These are phyloP conservation scores for Caligus rogercresseyi DNA, from an alignment of 1,140 invertebrate species.

Conservation along the genomic window DNA sequence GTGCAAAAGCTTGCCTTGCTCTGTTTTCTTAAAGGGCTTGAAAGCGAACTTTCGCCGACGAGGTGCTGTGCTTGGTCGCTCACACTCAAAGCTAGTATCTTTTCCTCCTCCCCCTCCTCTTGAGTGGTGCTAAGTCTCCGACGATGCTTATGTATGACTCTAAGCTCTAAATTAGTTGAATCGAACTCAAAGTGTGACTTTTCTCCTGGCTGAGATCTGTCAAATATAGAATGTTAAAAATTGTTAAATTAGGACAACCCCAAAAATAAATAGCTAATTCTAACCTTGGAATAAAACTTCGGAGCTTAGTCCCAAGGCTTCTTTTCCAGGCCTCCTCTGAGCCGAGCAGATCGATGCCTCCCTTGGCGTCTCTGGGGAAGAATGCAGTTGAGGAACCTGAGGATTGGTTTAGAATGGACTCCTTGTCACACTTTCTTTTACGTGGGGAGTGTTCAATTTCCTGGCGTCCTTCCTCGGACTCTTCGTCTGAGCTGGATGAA, in stretches of 20 bases:
- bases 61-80: not conserved
- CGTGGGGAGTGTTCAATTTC: not conserved
- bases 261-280: not conserved
- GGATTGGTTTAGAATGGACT: not conserved
- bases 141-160: not conserved
- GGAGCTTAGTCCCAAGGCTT: not conserved
- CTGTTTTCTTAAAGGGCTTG: constrained; percentile 2
- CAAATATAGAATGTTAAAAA: too few relatives aligned
- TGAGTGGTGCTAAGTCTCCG: not conserved
- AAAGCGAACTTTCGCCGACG: constrained; percentile 6
- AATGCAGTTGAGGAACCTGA: too few relatives aligned
- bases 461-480: not conserved
- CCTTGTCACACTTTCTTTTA: not conserved
- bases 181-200: not conserved
- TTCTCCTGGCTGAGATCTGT: not conserved
- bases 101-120: not conserved
- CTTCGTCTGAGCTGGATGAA: not conserved
- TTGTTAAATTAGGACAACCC: not conserved
- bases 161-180: not conserved
- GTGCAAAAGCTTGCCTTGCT: not conserved
- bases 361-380: not conserved
- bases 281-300: not conserved
- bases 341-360: not conserved
- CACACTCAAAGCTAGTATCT: not conserved
- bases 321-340: not conserved